These are phyloP conservation scores for Nemapogon koenigi DNA, from an alignment of 2,888 invertebrate genomes.

Conservation along the genomic window DNA sequence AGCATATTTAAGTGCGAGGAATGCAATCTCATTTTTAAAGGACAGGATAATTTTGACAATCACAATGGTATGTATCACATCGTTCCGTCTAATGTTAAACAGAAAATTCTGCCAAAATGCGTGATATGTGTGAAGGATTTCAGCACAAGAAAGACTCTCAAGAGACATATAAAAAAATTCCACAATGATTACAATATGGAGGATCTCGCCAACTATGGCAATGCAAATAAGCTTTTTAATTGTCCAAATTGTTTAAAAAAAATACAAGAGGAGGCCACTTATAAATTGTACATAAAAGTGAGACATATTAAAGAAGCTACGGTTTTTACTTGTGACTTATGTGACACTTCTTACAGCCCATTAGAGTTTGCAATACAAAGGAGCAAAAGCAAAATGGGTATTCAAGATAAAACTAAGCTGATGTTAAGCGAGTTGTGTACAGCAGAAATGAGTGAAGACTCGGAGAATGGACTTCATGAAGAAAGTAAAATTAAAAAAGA, in stretches of 20 bases:
- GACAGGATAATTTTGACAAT: constrained; percentile 35
- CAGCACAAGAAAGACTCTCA: constrained; percentile 43
- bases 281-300: constrained; percentile 25
- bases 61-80: constrained; percentile 32
- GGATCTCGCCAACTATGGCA: constrained; percentile 33
- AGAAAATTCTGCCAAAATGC: constrained; percentile 33
- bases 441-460: constrained; percentile 41
- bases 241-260: constrained; percentile 38
- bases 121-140: constrained; percentile 46
- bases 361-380: constrained; percentile 36
- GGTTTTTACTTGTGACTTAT: constrained; percentile 35
- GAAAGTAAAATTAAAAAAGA: neutral
- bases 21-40: constrained; percentile 41
- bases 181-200: constrained; percentile 38
- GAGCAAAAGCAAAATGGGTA: constrained; percentile 24
- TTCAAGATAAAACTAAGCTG: constrained; percentile 28
- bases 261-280: constrained; percentile 30
- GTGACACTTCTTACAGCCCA: constrained; percentile 26
- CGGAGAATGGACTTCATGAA: too few relatives aligned
- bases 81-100: constrained; percentile 20
- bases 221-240: constrained; percentile 24
- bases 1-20: constrained; percentile 45
- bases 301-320: constrained; percentile 29
- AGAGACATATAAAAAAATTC: constrained; percentile 44
- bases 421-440: constrained; percentile 46